These are phyloP conservation scores for Willisornis vidua DNA, from an alignment of 2,113 vertebrate genomes.

Conservation along the genomic window DNA sequence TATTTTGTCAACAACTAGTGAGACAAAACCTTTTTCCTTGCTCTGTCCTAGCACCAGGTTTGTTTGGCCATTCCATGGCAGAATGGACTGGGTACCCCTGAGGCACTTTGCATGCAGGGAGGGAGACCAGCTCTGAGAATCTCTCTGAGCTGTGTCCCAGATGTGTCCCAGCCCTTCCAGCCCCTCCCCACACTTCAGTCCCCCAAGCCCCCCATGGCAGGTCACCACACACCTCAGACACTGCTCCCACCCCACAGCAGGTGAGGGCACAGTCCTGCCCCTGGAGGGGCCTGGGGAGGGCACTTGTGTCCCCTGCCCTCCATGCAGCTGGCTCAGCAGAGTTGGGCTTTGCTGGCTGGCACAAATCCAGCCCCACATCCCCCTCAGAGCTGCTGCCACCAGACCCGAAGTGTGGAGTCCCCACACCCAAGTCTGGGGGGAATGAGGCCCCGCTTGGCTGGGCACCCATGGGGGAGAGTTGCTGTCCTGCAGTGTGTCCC, in stretches of 20 bases:
- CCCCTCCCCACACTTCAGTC: neutral
- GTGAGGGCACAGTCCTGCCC: neutral
- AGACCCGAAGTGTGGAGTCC: neutral
- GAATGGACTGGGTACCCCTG: neutral
- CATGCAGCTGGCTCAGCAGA: neutral
- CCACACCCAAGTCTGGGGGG: neutral
- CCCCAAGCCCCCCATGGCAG: neutral
- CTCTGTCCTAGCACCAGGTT: neutral
- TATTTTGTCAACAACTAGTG: neutral
- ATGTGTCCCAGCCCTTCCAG: neutral
- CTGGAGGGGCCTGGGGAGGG: neutral
- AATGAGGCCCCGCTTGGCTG: neutral
- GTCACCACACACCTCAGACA: neutral
- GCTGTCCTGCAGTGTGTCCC: neutral
- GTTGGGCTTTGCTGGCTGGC: fast-evolving
- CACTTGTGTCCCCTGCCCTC: neutral
- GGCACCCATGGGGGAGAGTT: fast-evolving
- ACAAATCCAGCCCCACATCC: fast-evolving
- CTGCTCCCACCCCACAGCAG: neutral
- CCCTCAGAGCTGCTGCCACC: neutral
- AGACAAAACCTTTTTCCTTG: neutral
- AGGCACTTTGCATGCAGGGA: fast-evolving
- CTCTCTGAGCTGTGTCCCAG: neutral
- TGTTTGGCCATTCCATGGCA: neutral
- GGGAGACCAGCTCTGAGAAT: neutral